Base-by-base conservation (phyloP, 2,113 vertebrate genomes). In the Lepus europaeus region DNA sequence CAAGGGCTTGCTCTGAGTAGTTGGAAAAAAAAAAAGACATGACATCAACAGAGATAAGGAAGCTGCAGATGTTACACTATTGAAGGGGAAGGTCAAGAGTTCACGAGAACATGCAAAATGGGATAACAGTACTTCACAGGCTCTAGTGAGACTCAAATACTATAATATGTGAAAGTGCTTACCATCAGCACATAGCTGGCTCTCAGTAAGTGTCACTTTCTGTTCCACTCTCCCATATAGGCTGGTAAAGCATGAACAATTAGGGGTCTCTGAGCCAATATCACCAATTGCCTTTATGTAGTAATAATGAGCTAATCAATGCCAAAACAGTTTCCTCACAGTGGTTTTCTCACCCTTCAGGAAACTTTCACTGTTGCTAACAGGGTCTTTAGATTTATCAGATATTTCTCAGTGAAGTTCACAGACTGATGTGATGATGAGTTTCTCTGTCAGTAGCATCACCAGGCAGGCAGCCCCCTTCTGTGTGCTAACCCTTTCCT, bases 321-420 rank as follows among this genome's bases (percentile, higher is more conserved):
- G 78, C 19, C 63, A 36, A 86, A 53, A 45, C 53, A 87, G 20
- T 45, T 45, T 92, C 76, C 69, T 79, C 29, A 6, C 45, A 14
- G 82, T 83, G 85, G 69, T 95, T 96, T 97, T 87, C 69, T 96
- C 89, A 88, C 81, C 83, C 69, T 72, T 51, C 36, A 87, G 69
- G 85, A 89, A 89, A 96, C 95, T 91, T 95, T 95, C 81, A 39
- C 83, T 89, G 80, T 84, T 87, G 84, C 79, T 88, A 74, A 59
- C 45, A 93, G 93, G 79, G 89, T 94, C 93, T 88, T 95, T 87
- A 49, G 72, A 10, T 76, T 74, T 90, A 53, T 94, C 36, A 86
- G 14, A 86, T 12, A 13, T 82, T 90, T 93, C 69, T 93, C 6
- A 4, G 39, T 0, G 1, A 22, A 31, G 22, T 25, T 78, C 51